Conservation (phyloP, 2,113 vertebrate genomes). For the Tylochromis polylepis region DNA sequence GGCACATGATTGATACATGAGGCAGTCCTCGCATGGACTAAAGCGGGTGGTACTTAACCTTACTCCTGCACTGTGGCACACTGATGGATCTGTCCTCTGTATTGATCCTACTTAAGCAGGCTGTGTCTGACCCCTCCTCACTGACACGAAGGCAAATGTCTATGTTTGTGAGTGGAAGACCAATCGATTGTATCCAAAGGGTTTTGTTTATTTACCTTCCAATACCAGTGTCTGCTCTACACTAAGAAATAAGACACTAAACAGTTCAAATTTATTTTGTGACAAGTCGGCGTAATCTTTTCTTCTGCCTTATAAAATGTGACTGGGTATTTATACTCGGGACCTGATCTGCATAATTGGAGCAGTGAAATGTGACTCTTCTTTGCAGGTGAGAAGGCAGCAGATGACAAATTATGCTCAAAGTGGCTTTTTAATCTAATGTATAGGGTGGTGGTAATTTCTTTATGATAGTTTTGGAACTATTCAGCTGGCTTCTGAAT, state of each 20-base stretch:
- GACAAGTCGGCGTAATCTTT: neutral
- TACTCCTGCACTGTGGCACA: neutral
- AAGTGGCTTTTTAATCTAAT: neutral
- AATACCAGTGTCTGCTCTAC: neutral
- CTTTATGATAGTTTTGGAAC: neutral
- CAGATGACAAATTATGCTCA: neutral
- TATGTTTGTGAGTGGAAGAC: constrained; percentile 8
- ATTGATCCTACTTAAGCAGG: constrained; percentile 18
- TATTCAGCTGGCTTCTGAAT: neutral
- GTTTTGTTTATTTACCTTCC: constrained; percentile 47
- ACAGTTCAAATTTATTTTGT: constrained; percentile 9
- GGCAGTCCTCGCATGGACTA: neutral
- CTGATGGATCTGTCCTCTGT: constrained; percentile 32
- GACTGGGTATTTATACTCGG: constrained; percentile 21
- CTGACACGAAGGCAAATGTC: constrained; percentile 26
- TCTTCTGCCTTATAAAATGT: neutral
- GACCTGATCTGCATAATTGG: constrained; percentile 45
- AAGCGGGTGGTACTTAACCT: neutral
- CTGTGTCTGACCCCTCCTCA: neutral
- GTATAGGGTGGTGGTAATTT: neutral
- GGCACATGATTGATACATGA: constrained; percentile 24
- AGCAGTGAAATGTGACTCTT: constrained; percentile 33
- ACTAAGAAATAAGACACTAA: neutral
- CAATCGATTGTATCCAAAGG: constrained; percentile 32
- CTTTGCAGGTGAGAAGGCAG: neutral